Evolutionary conservation across 2,113 vertebrate genomes (phyloP), one percentile per base, ranked within the genome.

Genomic region (Myotis brandtii): DNA sequence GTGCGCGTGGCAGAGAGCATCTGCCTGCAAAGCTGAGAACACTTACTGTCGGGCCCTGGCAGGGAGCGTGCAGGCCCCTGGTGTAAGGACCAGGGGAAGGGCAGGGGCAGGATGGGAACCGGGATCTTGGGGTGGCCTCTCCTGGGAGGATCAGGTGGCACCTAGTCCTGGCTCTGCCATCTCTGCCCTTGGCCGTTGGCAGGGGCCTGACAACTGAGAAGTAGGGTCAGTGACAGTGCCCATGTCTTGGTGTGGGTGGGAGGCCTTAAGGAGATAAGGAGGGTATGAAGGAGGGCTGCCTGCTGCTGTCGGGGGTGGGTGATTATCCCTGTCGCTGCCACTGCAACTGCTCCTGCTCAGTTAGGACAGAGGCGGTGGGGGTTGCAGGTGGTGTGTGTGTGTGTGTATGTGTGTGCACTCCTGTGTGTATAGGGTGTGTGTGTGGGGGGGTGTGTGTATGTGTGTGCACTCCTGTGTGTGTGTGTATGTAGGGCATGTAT

Each of bases 261-360:
- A 92, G 93, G 43, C 43, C 6, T 5, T 23, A 1, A 76, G 75
- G 16, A 37, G 56, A 6, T 5, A 14, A 67, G 21, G 70, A 37
- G 25, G 20, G 6, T 18, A 1, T 0, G 2, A 0, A 2, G 10
- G 66, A 23, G 27, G 37, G 1, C 3, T 5, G 34, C 52, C 11
- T 17, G 0, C n/a, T 20, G 52, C 54, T 40, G 13, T 6, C 0
- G 32, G n/a, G 0, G 25, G 80, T 6, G n/a, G 62, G 17, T 43
- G 1, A 3, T 66, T 1, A 25, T 12, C 0, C 1, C 54, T 9
- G 7, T 43, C n/a, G 14, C 37, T 8, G 1, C 62, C 37, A 21
- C 18, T 52, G 43, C 23, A 10, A 0, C 20, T 14, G 1, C 6
- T 23, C 20, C 72, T 21, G n/a, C 18, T n/a, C 48, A 1, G 2